phyloP scores from a whole-genome alignment of 2,888 invertebrate genomes.

The Sarcophaga caerulescens region DNA sequence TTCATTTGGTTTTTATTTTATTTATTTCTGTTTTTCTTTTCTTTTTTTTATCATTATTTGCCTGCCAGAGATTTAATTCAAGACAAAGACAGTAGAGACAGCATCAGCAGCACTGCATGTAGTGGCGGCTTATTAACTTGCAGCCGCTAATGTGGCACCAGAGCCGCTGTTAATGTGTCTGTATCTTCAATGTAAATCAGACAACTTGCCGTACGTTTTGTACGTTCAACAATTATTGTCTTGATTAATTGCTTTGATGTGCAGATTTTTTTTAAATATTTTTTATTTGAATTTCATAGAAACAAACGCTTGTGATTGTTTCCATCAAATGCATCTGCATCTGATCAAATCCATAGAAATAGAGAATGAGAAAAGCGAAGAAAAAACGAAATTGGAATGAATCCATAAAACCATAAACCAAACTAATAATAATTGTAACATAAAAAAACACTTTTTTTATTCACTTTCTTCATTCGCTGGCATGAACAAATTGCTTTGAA shows the following conservation, averaged over 20 bases:
- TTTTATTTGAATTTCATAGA: neutral
- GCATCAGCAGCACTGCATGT: too few species aligned
- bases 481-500: constrained; percentile 28
- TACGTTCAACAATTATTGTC: constrained; percentile 51
- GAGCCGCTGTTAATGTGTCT: neutral
- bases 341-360: neutral
- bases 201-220: constrained; percentile 9
- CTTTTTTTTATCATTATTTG: neutral
- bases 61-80: constrained; percentile 18
- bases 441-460: neutral
- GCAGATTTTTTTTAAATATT: constrained; percentile 19
- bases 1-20: constrained; percentile 5
- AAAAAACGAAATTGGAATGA: neutral
- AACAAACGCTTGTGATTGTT: constrained; percentile 52
- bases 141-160: constrained; percentile 21
- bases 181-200: constrained; percentile 29
- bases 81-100: neutral
- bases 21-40: neutral
- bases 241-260: constrained; percentile 66
- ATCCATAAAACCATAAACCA: constrained; percentile 44
- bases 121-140: neutral
- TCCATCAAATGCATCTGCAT: constrained; percentile 35
- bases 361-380: neutral
- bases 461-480: constrained; percentile 43
- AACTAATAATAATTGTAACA: constrained; percentile 44